These are phyloP conservation scores for Oceanites oceanicus DNA, from an alignment of 2,113 vertebrate species.

Conservation along the genomic window DNA sequence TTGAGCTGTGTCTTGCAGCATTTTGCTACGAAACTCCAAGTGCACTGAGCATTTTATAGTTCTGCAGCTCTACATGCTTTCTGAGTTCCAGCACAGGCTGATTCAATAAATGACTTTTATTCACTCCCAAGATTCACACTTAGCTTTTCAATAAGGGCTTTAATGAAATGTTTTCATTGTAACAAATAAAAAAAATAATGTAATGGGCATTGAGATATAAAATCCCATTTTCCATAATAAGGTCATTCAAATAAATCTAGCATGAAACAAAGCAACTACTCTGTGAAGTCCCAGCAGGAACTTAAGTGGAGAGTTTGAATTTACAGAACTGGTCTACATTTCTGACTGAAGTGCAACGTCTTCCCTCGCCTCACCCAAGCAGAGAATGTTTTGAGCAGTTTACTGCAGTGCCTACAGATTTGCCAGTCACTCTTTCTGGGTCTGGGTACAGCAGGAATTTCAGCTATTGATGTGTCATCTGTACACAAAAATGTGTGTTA, in stretches of 20 bases:
- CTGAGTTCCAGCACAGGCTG: not conserved
- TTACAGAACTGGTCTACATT: slow-evolving; percentile 4
- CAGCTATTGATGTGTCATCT: not conserved
- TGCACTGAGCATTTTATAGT: not conserved
- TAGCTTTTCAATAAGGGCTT: slow-evolving; percentile 18
- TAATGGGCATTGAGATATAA: slow-evolving; percentile 59
- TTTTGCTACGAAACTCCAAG: not conserved
- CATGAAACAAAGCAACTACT: slow-evolving; percentile 52
- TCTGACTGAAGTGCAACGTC: not conserved
- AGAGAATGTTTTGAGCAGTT: not conserved
- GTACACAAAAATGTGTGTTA: not conserved
- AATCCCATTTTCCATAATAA: slow-evolving; percentile 56
- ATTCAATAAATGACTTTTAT: slow-evolving; percentile 21
- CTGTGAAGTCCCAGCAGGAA: slow-evolving; percentile 55
- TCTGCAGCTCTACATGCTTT: not conserved
- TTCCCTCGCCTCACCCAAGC: not conserved
- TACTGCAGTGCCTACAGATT: not conserved
- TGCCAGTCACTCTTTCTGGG: not conserved
- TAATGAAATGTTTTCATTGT: slow-evolving; percentile 48
- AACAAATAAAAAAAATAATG: slow-evolving; percentile 17
- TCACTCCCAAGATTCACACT: slow-evolving; percentile 46
- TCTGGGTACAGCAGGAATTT: not conserved
- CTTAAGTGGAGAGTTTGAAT: slow-evolving; percentile 21
- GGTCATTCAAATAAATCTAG: slow-evolving; percentile 63
- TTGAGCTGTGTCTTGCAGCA: not conserved